phyloP scores from a whole-genome alignment of 2,113 vertebrate species.

The Noctilio leporinus region DNA sequence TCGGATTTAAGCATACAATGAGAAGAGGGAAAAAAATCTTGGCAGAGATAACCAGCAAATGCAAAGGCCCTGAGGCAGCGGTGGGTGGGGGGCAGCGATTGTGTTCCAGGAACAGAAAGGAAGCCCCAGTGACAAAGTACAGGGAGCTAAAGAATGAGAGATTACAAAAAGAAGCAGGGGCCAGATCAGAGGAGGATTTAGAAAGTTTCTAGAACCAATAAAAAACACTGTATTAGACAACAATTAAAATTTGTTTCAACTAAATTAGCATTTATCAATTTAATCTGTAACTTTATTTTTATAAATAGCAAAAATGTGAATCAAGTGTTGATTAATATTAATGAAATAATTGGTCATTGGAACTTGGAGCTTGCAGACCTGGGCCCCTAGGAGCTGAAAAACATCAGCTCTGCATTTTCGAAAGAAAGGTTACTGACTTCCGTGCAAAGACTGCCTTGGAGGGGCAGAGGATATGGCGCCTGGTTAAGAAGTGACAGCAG shows the following conservation, averaged over 20 bases:
- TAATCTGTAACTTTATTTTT: neutral
- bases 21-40: neutral
- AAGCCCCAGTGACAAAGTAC: neutral
- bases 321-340: neutral
- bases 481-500: neutral
- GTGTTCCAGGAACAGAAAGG: neutral
- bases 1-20: neutral
- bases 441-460: neutral
- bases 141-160: neutral
- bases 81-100: too few relatives aligned
- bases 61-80: neutral
- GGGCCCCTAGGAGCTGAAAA: neutral
- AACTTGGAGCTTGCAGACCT: neutral
- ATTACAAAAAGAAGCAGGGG: neutral
- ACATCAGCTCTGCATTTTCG: neutral
- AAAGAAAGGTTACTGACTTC: neutral
- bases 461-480: neutral
- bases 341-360: neutral
- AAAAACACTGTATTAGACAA: neutral
- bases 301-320: neutral
- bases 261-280: neutral
- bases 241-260: neutral
- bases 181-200: neutral
- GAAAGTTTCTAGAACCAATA: neutral
- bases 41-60: neutral